Evolutionary conservation across 2,888 invertebrate genomes (phyloP), one percentile per base, ranked within the genome.

Genomic region (Trichacis sp.): DNA sequence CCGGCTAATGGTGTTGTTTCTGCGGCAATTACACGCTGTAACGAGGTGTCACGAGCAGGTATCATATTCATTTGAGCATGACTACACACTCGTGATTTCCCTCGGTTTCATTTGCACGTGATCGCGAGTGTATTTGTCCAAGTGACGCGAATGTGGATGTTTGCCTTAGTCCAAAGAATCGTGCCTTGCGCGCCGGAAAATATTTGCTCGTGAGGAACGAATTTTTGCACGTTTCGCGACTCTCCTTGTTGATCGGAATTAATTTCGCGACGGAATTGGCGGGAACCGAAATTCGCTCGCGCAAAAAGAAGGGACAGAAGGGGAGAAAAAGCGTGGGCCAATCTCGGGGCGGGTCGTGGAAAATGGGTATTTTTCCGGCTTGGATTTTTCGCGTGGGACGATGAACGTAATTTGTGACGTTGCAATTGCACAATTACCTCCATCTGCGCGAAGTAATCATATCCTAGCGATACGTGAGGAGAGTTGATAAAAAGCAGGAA

Each of bases 401-500:
- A 40, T 40, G 40, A 40, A 40, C 14, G 20, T 24, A 46, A 46
- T 46, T 46, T 46, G 24, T 46, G 24, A 46, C 24, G 20, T 19
- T 19, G 45, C 20, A 45, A 45, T 45, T 45, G 4, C 24, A 24
- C 46, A 46, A 46, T 46, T 46, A 46, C 24, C 20, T 24, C 46
- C 14, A 24, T 46, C 24, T 46, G 4, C 46, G 14, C 46, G 46
- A 24, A 46, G 24, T 46, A 46, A 46, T 46, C n/a, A 46, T 20
- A 24, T 46, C 29, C 46, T 46, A 24, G 46, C 9, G 12, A 46
- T 14, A 46, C 46, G 46, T 46, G 46, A 19, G 20, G 11, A 47
- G 49, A 18, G 43, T 49, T 19, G n/a, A 46, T 38, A 46, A 46
- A 17, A 52, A 15, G 58, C 54, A 61, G 55, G 61, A 58, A 57